Base-by-base conservation (phyloP, 2,113 vertebrate species). In the Eubucco bourcierii region DNA sequence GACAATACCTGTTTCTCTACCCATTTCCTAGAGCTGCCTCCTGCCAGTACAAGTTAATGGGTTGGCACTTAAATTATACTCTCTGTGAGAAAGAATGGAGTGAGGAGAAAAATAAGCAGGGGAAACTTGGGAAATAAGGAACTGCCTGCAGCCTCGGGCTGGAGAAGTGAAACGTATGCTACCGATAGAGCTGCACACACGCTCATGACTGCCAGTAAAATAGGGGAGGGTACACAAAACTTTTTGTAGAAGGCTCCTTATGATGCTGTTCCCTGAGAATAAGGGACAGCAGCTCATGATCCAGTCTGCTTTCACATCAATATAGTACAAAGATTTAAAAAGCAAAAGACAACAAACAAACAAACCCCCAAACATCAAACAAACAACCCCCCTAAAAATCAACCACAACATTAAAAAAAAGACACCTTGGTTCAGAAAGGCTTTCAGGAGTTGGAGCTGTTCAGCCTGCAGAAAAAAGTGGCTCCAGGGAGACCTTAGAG, bases 341-440 rank as follows among this genome's bases (percentile, higher is more conserved):
- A 39, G 37, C 10, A 31, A 52, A 37, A 15, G 34, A 15, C 7
- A 37, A 6, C 25, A 39, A 55, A 44, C 16, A 61, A 15, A 15
- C 44, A 46, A 46, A 46, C 17, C 19, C 46, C 46, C 46, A 39
- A 39, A 10, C 37, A 39, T 11, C 19, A 14, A 17, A 46, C 15
- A 46, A 46, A 19, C 46, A 46, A 46, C 8, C 37, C 37, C 37
- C 37, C 37, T 11, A 39, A 39, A 39, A 39, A 39, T 4, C 37
- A 39, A 39, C 37, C 37, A 39, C 37, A 39, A 11, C 37, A 39
- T 39, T n/a, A n/a, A 39, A 39, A 39, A 3, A 10, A 34, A 55
- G 9, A 27, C 3, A 39, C 37, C 37, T 39, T 0, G 1, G 4
- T 53, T 1, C 0, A 9, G 5, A 80, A 92, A 5, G 6, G 5